Evolutionary conservation across 23 tunicate genomes (phyloP).

Genomic region (Trididemnum clinides): DNA sequence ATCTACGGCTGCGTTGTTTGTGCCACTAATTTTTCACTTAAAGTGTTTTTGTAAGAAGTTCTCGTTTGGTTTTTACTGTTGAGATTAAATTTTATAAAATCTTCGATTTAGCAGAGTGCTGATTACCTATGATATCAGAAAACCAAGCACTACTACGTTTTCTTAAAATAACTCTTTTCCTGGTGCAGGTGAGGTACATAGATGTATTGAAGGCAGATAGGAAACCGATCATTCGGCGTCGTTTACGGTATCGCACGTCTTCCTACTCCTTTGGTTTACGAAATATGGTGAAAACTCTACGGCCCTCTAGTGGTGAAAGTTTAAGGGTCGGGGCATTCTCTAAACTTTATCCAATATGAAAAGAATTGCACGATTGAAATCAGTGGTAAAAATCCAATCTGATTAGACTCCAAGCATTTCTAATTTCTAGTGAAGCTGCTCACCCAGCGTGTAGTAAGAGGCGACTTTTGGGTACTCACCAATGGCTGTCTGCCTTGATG

Average conservation of each 20-base stretch:
- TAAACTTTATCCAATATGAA: background rate
- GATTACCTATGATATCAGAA: too few relatives aligned
- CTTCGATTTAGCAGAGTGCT: too few relatives aligned
- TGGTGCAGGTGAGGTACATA: background rate
- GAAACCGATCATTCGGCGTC: background rate
- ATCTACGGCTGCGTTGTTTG: too few relatives aligned
- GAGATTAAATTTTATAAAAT: too few relatives aligned
- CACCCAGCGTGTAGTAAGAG: too few relatives aligned
- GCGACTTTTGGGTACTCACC: too few relatives aligned
- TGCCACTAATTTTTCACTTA: too few relatives aligned
- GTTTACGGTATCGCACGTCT: background rate
- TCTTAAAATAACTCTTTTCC: background rate
- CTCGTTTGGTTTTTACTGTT: too few relatives aligned
- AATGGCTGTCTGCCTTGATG: too few relatives aligned
- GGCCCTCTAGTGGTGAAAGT: background rate
- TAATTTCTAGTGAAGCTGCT: too few relatives aligned
- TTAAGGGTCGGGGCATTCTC: background rate
- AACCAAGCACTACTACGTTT: too few relatives aligned
- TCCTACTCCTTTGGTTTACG: background rate
- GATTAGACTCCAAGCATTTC: background rate
- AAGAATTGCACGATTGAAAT: background rate
- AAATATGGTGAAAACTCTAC: background rate
- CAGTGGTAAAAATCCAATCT: background rate
- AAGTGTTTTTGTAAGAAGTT: too few relatives aligned
- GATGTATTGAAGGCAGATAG: background rate